Evolutionary conservation across 2,113 vertebrate genomes (phyloP), one percentile per base, ranked within the genome.

Genomic region (Geothlypis trichas): DNA sequence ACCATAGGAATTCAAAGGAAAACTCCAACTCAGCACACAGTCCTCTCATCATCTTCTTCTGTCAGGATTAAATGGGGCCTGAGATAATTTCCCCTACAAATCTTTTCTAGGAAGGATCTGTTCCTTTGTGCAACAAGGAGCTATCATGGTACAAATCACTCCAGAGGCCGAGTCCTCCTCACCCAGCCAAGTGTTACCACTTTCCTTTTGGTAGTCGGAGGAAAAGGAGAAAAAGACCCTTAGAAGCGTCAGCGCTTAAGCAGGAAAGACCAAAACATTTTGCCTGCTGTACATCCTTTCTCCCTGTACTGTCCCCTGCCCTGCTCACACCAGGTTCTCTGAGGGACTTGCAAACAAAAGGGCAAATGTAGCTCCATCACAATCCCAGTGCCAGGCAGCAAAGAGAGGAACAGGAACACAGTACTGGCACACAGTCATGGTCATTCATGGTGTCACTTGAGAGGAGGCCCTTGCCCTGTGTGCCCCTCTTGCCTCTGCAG

Each of bases 1-100:
- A 94, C 88, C 5, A 8, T 89, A 90, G 95, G 92, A 96, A 96
- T 96, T 96, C 93, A 97, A 95, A 96, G 92, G 83, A 94, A 93
- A 94, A 86, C 95, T 95, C 82, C 65, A 96, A 42, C 93, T 96
- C 90, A 68, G 93, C 93, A 90, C 93, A 92, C 76, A 94, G 85
- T 71, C 87, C 95, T 95, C 93, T 91, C 79, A 94, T 96, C 94
- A 87, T 95, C 83, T 72, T 91, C 87, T 93, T 94, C 92, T 96
- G 88, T 93, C 88, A 93, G 87, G 90, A 96, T 95, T 87, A 96
- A 92, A 95, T 89, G 31, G 3, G 15, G 62, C 68, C 85, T 75
- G 88, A 93, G 83, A 89, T 96, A 10, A 93, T 81, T 88, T 92
- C 58, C 44, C 51, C n/a, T 83, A 76, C 80, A 88, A 73, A 93